These are phyloP conservation scores for Drosophila varians DNA, from an alignment of 1,140 invertebrate genomes.

Conservation along the genomic window DNA sequence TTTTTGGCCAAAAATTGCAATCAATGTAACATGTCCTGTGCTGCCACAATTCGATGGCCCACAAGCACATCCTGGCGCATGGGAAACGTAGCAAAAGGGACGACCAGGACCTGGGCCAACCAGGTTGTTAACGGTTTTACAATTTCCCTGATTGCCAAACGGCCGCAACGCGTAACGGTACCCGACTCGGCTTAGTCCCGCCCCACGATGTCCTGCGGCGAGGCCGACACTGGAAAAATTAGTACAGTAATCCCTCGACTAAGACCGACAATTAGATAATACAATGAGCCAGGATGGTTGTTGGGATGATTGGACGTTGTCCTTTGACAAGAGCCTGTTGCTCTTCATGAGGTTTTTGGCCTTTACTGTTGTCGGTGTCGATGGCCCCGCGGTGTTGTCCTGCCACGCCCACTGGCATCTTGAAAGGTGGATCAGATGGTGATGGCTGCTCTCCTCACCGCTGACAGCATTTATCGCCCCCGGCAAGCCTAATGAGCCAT, in stretches of 20 bases:
- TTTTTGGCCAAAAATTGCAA: background rate
- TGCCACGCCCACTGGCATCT: background rate
- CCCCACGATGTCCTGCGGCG: background rate
- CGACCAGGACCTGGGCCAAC: background rate
- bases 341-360: too few relatives aligned
- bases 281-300: slow-evolving; percentile 21
- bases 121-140: slow-evolving; percentile 72
- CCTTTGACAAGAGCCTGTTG: too few relatives aligned
- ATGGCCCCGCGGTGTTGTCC: slow-evolving; percentile 38
- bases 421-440: slow-evolving; percentile 31
- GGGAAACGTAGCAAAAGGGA: background rate
- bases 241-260: slow-evolving; percentile 74
- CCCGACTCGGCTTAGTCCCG: slow-evolving; percentile 20
- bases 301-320: too few relatives aligned
- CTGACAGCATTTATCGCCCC: slow-evolving; percentile 68
- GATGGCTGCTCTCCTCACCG: slow-evolving; percentile 58
- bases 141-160: slow-evolving; percentile 72
- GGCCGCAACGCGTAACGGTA: slow-evolving; percentile 35
- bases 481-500: slow-evolving; percentile 71
- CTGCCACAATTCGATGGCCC: background rate
- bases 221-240: slow-evolving; percentile 41
- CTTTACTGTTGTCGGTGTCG: too few relatives aligned
- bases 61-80: too few relatives aligned
- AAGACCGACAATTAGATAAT: slow-evolving; percentile 81
- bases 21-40: slow-evolving; percentile 1